These are phyloP conservation scores for Apamea anceps DNA, from an alignment of 2,888 invertebrate genomes.

Conservation along the genomic window DNA sequence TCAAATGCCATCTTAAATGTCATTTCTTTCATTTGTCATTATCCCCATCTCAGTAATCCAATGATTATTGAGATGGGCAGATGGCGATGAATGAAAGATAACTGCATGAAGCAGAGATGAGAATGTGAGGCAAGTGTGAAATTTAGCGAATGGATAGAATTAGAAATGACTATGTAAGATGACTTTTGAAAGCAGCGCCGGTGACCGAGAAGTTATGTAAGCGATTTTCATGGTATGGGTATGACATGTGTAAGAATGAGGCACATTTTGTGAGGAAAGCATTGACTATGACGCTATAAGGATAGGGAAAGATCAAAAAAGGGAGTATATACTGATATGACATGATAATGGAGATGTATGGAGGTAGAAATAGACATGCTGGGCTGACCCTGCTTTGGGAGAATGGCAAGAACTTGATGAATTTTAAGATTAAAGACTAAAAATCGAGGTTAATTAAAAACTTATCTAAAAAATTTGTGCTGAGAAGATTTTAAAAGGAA, in stretches of 20 bases:
- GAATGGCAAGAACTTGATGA: not conserved
- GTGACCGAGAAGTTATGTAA: not conserved
- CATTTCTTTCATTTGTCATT: not conserved
- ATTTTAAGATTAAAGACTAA: slow-evolving; percentile 2
- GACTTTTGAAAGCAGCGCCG: not conserved
- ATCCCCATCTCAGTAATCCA: not conserved
- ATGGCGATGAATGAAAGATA: too few species aligned
- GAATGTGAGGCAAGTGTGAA: not conserved
- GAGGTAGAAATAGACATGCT: not conserved
- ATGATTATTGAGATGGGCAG: too few species aligned
- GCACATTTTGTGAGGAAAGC: too few species aligned
- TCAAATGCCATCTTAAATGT: too few species aligned
- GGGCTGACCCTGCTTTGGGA: too few species aligned
- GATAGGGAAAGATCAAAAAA: not conserved
- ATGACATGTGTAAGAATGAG: not conserved
- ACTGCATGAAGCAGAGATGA: not conserved
- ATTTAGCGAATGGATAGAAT: not conserved
- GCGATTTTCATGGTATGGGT: too few species aligned
- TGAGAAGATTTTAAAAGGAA: not conserved
- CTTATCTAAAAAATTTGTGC: slow-evolving; percentile 33
- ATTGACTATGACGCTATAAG: not conserved
- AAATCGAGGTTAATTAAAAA: slow-evolving; percentile 48
- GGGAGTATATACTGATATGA: not conserved
- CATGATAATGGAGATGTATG: not conserved
- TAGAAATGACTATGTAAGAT: not conserved